Percentiles rank a stretch among this genome's conserved stretches.
These are phyloP conservation scores for Pelosia muscerda DNA, from an alignment of 2,888 invertebrate genomes.

Conservation along the genomic window DNA sequence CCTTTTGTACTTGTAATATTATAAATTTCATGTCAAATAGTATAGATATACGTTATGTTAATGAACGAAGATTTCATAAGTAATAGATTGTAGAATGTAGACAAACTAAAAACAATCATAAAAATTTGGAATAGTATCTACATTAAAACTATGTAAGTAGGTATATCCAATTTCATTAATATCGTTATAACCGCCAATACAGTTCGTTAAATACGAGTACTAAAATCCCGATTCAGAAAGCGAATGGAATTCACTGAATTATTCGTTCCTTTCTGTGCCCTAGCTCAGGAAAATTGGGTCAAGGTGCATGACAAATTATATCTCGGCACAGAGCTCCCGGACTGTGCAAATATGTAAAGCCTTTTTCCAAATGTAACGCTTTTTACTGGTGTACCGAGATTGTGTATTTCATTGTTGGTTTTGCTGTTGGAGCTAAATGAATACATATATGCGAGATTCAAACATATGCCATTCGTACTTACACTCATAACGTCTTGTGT, in stretches of 20 bases:
- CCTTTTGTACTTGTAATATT: too few species aligned
- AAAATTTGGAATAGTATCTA: too few species aligned
- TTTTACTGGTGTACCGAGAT: constrained; percentile 57
- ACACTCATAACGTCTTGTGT: constrained; percentile 9
- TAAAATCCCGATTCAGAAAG: constrained; percentile 57
- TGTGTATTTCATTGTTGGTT: constrained; percentile 43
- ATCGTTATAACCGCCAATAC: constrained; percentile 43
- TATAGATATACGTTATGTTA: neutral
- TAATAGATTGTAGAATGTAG: too few species aligned
- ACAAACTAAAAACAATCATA: too few species aligned
- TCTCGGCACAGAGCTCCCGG: constrained; percentile 58
- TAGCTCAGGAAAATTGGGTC: constrained; percentile 60
- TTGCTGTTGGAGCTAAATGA: constrained; percentile 44
- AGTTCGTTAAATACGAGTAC: constrained; percentile 41
- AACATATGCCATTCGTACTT: constrained; percentile 16
- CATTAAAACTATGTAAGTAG: too few species aligned
- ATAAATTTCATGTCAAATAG: neutral
- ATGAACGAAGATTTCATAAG: neutral
- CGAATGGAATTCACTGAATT: constrained; percentile 57
- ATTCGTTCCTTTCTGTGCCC: constrained; percentile 55
- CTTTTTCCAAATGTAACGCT: constrained; percentile 67
- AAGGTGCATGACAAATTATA: constrained; percentile 76
- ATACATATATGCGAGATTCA: constrained; percentile 36
- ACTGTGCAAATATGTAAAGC: constrained; percentile 69
- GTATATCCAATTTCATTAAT: constrained; percentile 29